Conservation (phyloP, 2,888 invertebrate species). For the Punctoribates punctum region DNA sequence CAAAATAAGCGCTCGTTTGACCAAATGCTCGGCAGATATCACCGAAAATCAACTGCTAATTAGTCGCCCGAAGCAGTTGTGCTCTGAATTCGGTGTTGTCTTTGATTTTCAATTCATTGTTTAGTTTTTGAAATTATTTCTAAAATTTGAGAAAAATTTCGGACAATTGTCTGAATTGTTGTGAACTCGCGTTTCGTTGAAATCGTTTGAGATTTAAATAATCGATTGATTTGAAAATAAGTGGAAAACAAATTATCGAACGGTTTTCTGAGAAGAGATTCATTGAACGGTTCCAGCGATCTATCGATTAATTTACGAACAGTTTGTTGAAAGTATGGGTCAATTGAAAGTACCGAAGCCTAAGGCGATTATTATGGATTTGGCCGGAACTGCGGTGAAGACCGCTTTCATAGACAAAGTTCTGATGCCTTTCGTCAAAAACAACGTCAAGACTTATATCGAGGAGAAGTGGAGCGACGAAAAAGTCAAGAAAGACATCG, state of each 20-base stretch:
- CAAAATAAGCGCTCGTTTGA: not conserved
- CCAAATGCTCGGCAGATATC: not conserved
- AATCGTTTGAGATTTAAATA: too few relatives aligned
- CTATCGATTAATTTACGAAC: too few relatives aligned
- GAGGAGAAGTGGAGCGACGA: slow-evolving; percentile 31
- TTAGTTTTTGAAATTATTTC: too few relatives aligned
- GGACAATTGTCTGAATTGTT: too few relatives aligned
- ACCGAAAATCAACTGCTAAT: not conserved
- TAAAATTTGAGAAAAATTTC: too few relatives aligned
- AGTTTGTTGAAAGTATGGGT: not conserved
- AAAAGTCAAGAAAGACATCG: slow-evolving; percentile 27
- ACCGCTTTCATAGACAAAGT: slow-evolving; percentile 40
- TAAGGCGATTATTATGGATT: slow-evolving; percentile 38
- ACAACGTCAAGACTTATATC: not conserved
- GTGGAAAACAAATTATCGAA: too few relatives aligned
- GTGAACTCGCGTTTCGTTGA: too few relatives aligned
- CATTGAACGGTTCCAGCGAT: too few relatives aligned
- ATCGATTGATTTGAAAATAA: too few relatives aligned
- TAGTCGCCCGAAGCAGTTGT: not conserved
- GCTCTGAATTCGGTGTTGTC: not conserved
- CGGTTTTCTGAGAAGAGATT: too few relatives aligned
- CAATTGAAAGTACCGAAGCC: slow-evolving; percentile 35
- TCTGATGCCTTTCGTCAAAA: slow-evolving; percentile 39
- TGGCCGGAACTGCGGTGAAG: slow-evolving; percentile 39
- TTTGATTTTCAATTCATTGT: too few relatives aligned